A percentile compares a stretch with the other conserved stretches of the same genome.
Conservation (phyloP, 1,140 invertebrate genomes). For the Aphelenchoides besseyi region DNA sequence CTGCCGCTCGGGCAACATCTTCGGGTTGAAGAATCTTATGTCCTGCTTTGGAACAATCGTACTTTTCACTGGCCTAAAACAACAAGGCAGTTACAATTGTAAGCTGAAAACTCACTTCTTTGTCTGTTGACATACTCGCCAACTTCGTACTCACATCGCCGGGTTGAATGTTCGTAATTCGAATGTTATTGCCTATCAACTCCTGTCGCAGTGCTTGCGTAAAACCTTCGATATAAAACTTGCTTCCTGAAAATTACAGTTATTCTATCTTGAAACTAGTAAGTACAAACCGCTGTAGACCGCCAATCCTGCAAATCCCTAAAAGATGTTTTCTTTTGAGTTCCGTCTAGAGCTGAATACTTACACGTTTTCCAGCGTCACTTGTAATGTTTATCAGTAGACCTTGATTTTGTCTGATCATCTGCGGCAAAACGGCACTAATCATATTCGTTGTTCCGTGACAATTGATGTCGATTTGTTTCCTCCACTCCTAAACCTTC, state of each 20-base stretch:
- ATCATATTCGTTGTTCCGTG: slow-evolving; percentile 65
- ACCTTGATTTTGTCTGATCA: slow-evolving; percentile 63
- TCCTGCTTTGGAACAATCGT: slow-evolving; percentile 60
- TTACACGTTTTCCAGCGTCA: slow-evolving; percentile 64
- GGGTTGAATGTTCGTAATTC: slow-evolving; percentile 65
- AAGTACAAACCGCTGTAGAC: slow-evolving; percentile 60
- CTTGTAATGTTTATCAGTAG: slow-evolving; percentile 65
- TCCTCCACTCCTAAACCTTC: slow-evolving; percentile 63
- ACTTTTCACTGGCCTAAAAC: slow-evolving; percentile 47
- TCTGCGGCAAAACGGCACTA: slow-evolving; percentile 64
- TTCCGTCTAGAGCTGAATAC: too few species aligned
- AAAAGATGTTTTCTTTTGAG: slow-evolving; percentile 16
- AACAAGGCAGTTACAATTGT: neutral
- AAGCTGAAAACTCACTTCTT: slow-evolving; percentile 56
- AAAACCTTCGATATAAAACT: slow-evolving; percentile 66
- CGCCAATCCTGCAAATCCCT: slow-evolving; percentile 65
- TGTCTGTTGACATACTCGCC: slow-evolving; percentile 61
- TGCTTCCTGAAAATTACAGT: slow-evolving; percentile 61
- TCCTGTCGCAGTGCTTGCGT: slow-evolving; percentile 64
- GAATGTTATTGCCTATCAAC: slow-evolving; percentile 60
- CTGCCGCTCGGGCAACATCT: slow-evolving; percentile 64
- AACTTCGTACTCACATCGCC: slow-evolving; percentile 66
- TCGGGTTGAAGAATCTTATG: slow-evolving; percentile 64
- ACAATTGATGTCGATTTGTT: slow-evolving; percentile 64
- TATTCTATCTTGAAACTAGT: too few species aligned